Evolutionary conservation across 2,113 vertebrate genomes (phyloP), one percentile per base, ranked within the genome.

Genomic region (Myrmecophaga tridactyla): DNA sequence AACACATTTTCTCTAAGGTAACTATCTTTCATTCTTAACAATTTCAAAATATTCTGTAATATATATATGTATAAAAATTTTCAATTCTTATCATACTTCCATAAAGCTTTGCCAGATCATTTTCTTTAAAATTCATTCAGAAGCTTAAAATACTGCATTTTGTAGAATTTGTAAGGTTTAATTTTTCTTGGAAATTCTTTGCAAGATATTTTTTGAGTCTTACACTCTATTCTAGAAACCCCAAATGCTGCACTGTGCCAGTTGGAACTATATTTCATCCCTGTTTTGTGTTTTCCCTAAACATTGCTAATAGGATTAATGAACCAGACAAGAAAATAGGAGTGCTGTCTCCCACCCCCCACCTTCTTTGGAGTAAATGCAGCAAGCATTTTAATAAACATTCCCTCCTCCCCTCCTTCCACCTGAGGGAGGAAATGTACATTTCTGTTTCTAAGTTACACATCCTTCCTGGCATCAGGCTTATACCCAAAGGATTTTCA

Each of bases 261-360:
- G 67, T 73, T 97, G 75, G 86, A 95, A 97, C 94, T 94, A 82
- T 53, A 77, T 96, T 97, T 97, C 41, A 41, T 97, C 89, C 94
- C 95, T 96, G 67, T 90, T 69, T 95, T 97, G 48, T 97, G 86
- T 86, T 97, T 95, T 97, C 88, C 89, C 29, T 87, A 92, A 97
- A 97, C 87, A 96, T 97, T 96, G 93, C 72, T 96, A 95, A 98
- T 98, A 89, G 97, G 97, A 98, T 98, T 98, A 98, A 98, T 98
- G 95, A 98, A 97, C 83, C 94, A 97, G 96, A 96, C 91, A 97
- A 97, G 96, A 96, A 98, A 98, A 96, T 93, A 96, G 60, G 76
- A 97, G 65, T 9, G 76, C 58, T 86, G 75, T 92, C 86, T 97
- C 96, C 94, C 76, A 86, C 41, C n/a, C 51, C 69, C 25, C 34